These are phyloP conservation scores for Chiloscyllium plagiosum DNA, from an alignment of 2,113 vertebrate species.

Conservation along the genomic window DNA sequence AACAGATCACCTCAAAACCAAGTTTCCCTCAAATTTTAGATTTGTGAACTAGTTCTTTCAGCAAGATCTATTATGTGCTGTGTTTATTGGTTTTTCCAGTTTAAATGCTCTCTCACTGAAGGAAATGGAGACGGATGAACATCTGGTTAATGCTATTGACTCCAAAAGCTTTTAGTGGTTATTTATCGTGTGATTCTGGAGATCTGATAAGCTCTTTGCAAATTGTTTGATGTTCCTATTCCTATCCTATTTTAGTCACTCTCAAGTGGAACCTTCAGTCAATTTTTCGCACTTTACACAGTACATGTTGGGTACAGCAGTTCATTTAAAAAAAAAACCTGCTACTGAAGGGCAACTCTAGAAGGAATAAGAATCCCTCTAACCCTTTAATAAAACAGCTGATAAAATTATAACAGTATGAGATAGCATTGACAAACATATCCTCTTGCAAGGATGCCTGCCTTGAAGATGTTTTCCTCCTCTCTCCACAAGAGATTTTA, in stretches of 20 bases:
- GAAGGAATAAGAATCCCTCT: too few relatives aligned
- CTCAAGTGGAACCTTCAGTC: neutral
- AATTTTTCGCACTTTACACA: neutral
- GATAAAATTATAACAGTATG: neutral
- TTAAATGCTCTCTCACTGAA: constrained; percentile 10
- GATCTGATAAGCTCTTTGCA: neutral
- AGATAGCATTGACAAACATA: neutral
- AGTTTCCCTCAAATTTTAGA: neutral
- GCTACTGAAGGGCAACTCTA: neutral
- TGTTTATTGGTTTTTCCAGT: constrained; percentile 3
- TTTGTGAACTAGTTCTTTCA: neutral
- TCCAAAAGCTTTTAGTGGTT: constrained; percentile 32
- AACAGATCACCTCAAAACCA: neutral
- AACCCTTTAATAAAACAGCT: neutral
- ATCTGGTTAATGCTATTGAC: constrained; percentile 26
- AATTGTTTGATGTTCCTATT: constrained; percentile 21
- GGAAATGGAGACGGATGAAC: neutral
- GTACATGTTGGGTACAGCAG: neutral
- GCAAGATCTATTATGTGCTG: neutral
- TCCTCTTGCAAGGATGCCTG: too few relatives aligned
- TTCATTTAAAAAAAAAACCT: neutral
- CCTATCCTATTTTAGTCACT: neutral
- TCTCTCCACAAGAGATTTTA: too few relatives aligned
- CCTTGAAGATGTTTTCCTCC: too few relatives aligned
- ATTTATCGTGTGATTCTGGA: neutral